Evolutionary conservation across 2,113 vertebrate genomes (phyloP), one percentile per base, ranked within the genome.

Genomic region (Mohoua ochrocephala): DNA sequence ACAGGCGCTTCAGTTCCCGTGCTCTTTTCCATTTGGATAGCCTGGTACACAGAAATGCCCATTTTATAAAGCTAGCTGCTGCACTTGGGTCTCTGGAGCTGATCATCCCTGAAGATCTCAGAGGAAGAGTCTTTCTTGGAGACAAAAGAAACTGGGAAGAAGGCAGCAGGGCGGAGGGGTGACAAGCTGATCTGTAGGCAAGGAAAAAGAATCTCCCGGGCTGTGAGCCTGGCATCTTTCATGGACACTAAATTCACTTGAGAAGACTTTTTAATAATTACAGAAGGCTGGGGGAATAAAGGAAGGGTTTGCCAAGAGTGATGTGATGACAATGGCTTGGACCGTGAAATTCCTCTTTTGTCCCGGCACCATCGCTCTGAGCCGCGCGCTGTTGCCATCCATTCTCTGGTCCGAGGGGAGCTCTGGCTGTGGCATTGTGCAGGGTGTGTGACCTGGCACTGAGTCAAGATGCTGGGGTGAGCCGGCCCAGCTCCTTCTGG

Each of bases 241-340:
- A 74, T 30, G 71, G 61, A 31, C 93, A 88, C 87, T 90, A 88
- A 57, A 88, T 88, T 94, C 75, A 81, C 79, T 90, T 67, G 50
- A 67, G 75, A 88, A 88, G 84, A 80, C 45, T 84, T 96, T 83
- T 59, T 67, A 94, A 80, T 93, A 91, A 88, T 91, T 94, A 19
- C 16, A n/a, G 71, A 69, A 74, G 82, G 42, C 75, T 26, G 15
- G 52, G 27, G 49, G 13, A 42, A 57, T 76, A 89, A 86, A 91
- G 81, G 39, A 94, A 21, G 63, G 13, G 12, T 86, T 95, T 96
- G 89, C 94, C 82, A 73, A 82, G 91, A 80, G 70, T 86, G 91
- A 91, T 94, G 91, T 88, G 94, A 83, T 73, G 78, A 86, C 87
- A 91, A 54, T 61, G 78, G 81, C 93, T 91, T 57, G 70, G 74